Evolutionary conservation across 2,888 invertebrate species (phyloP), one percentile per base, ranked within the genome.

Genomic region (Aricia artaxerxes): DNA sequence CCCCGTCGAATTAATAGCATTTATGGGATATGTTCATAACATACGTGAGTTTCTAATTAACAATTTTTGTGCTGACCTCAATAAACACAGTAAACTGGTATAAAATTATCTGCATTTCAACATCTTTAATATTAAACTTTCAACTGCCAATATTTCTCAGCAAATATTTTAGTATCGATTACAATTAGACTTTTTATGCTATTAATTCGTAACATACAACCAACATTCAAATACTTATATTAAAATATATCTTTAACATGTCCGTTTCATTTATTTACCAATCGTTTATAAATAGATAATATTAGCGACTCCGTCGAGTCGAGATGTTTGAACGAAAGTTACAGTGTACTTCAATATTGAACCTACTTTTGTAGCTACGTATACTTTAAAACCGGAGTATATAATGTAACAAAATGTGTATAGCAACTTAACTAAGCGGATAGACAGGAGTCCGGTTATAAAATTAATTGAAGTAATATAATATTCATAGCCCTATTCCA

Each of bases 401-500:
- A 69, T 13, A 69, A 69, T 69, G 9, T 69, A 38, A 69, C 69
- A 69, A 35, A 69, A 69, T 16, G 35, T 38, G 31, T 69, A 69
- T 38, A 69, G 35, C 69, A 35, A 69, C 64, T 64, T 64, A 69
- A 69, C 11, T 69, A 5, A 69, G 13, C 35, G 13, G 35, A 13
- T 35, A 69, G 11, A 69, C 69, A 38, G 24, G 35, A 64, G 64
- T 64, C 13, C 40, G 9, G 76, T 24, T 57, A 57, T 6, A 57
- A 76, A 4, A 57, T 57, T 57, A 53, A 69, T 13, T 69, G 13
- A 76, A 76, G 11, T 16, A 13, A 76, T 31, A 75, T 75, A 75
- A 44, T 53, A 31, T 35, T 76, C 76, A 76, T 76, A 76, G 76
- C 76, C 76, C 76, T 57, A 35, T 76, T 75, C 24, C 69, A 69